Percentiles rank a stretch among this genome's conserved stretches.
phyloP scores from a whole-genome alignment of 2,113 vertebrate species.

The Illadopsis cleaveri region DNA sequence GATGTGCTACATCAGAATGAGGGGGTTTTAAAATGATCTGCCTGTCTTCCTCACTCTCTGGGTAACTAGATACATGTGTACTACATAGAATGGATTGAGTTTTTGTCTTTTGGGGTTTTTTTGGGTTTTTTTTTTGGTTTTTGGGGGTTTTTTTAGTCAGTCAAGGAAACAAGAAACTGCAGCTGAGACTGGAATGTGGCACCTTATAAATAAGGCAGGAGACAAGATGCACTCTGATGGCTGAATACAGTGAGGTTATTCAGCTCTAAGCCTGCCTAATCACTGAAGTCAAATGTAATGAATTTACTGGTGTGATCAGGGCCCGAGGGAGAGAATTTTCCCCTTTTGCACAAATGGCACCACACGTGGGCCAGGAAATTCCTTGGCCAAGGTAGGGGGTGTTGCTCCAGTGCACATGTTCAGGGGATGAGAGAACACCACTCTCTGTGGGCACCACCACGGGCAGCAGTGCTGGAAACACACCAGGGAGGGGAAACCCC shows the following conservation, averaged over 20 bases:
- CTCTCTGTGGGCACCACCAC: neutral
- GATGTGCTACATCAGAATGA: neutral
- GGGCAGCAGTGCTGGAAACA: neutral
- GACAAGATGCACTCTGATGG: constrained; percentile 60
- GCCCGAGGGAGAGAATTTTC: neutral
- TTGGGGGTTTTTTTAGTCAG: neutral
- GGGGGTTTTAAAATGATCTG: neutral
- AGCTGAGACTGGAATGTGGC: constrained; percentile 57
- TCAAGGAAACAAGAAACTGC: constrained; percentile 30
- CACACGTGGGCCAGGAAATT: neutral
- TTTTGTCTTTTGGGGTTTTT: neutral
- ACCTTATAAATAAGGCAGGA: constrained; percentile 55
- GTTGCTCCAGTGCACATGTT: neutral
- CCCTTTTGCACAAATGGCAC: neutral
- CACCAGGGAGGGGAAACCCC: fast-evolving
- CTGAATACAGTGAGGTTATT: constrained; percentile 57
- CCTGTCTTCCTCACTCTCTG: neutral
- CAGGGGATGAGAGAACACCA: neutral
- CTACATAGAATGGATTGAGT: neutral
- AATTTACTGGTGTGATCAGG: constrained; percentile 41
- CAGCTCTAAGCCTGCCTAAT: constrained; percentile 43
- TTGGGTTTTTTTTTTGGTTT: neutral
- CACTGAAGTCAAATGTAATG: constrained; percentile 33
- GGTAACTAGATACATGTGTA: neutral
- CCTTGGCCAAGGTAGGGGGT: neutral